These are phyloP conservation scores for Phalacrocorax pelagicus DNA, from an alignment of 2,113 vertebrate species.

Conservation along the genomic window DNA sequence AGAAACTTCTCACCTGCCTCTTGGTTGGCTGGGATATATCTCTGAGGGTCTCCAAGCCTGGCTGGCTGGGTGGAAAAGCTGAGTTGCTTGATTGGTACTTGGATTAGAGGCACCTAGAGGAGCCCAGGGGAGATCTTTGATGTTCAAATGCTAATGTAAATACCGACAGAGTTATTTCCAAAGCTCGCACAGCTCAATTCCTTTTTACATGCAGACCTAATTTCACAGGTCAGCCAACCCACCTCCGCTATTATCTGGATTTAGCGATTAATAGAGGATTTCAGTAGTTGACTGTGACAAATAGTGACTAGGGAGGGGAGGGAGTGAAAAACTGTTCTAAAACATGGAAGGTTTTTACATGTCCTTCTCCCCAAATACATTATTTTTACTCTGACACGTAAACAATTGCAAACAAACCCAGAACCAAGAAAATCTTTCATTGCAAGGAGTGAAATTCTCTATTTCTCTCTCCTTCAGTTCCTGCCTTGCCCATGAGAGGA, in stretches of 20 bases:
- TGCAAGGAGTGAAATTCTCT: neutral
- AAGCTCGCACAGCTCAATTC: conserved; percentile 30
- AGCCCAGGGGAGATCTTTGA: conserved; percentile 40
- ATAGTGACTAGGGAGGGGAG: neutral
- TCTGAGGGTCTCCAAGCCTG: neutral
- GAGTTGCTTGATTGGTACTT: conserved; percentile 23
- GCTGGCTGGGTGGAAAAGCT: neutral
- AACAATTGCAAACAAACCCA: neutral
- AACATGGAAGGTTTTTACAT: conserved; percentile 23
- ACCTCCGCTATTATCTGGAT: conserved; percentile 44
- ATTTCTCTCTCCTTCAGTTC: conserved; percentile 32
- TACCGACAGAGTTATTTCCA: conserved; percentile 51
- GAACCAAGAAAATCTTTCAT: neutral
- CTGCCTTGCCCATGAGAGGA: conserved; percentile 21
- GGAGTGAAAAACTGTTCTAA: neutral
- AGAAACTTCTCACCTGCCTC: neutral
- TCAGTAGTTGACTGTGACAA: conserved; percentile 43
- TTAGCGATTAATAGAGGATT: conserved; percentile 44
- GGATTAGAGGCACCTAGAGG: conserved; percentile 31
- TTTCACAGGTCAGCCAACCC: conserved; percentile 55
- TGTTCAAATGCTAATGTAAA: conserved; percentile 20
- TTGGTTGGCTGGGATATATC: neutral
- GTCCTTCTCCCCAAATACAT: neutral
- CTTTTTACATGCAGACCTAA: conserved; percentile 56
- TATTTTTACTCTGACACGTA: neutral